Conservation (phyloP, 2,797 vertebrate species). For the Aldrovandia affinis region DNA sequence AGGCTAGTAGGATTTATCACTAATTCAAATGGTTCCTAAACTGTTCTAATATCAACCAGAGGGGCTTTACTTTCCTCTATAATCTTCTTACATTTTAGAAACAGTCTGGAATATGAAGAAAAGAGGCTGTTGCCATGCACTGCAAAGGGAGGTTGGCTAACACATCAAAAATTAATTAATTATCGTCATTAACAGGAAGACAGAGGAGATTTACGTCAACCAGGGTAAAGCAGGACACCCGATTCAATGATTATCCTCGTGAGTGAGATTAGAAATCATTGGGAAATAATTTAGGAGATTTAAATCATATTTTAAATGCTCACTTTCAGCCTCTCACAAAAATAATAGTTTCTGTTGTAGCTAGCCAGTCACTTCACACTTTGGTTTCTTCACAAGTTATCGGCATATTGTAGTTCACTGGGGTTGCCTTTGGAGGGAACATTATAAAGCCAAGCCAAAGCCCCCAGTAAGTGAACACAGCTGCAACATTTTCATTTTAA, state of each 20-base stretch:
- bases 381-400: no score
- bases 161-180: no score
- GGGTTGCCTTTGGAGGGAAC: no score
- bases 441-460: no score
- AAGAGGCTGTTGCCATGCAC: slow-evolving; percentile 50
- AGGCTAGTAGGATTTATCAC: slow-evolving; percentile 89
- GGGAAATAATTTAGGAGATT: slow-evolving; percentile 26
- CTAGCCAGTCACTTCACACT: no score
- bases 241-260: slow-evolving; percentile 39
- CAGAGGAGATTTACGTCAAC: slow-evolving; percentile 48
- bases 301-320: slow-evolving; percentile 20
- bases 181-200: slow-evolving; percentile 54
- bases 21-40: slow-evolving; percentile 91
- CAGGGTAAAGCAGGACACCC: slow-evolving; percentile 39
- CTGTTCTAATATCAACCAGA: slow-evolving; percentile 81
- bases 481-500: neutral
- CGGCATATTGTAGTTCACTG: no score
- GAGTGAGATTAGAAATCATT: slow-evolving; percentile 45
- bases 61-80: slow-evolving; percentile 72
- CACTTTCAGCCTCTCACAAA: slow-evolving; percentile 16
- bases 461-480: slow-evolving; percentile 8
- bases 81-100: slow-evolving; percentile 70
- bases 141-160: slow-evolving; percentile 53
- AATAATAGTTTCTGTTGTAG: neutral
- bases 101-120: slow-evolving; percentile 60